These are phyloP conservation scores for Psettodes erumei DNA, from an alignment of 2,113 vertebrate genomes.

Conservation along the genomic window DNA sequence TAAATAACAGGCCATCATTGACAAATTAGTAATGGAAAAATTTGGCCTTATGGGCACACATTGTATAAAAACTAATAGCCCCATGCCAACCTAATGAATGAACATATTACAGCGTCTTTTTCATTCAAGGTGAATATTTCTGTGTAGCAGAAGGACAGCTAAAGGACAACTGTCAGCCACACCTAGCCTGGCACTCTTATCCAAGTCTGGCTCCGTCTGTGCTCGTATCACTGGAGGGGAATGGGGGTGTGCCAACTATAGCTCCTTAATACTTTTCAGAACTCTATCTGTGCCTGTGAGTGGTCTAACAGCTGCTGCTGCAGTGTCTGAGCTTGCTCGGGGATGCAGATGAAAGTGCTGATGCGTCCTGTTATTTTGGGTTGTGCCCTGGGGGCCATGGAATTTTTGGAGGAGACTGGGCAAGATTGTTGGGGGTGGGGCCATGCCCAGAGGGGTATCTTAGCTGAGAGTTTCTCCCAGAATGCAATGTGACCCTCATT, in stretches of 20 bases:
- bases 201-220: slow-evolving; percentile 71
- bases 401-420: slow-evolving; percentile 63
- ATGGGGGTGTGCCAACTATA: slow-evolving; percentile 65
- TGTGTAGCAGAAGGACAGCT: slow-evolving; percentile 65
- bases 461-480: slow-evolving; percentile 64
- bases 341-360: slow-evolving; percentile 81
- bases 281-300: slow-evolving; percentile 62
- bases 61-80: not conserved
- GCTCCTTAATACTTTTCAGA: slow-evolving; percentile 68
- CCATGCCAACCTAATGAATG: not conserved
- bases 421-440: slow-evolving; percentile 48
- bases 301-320: slow-evolving; percentile 76
- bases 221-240: slow-evolving; percentile 71
- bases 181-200: slow-evolving; percentile 74
- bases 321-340: slow-evolving; percentile 77
- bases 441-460: slow-evolving; percentile 57
- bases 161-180: slow-evolving; percentile 71
- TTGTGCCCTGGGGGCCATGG: slow-evolving; percentile 58
- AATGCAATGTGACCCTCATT: slow-evolving; percentile 71
- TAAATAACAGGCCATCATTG: not conserved
- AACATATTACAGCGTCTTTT: slow-evolving; percentile 6
- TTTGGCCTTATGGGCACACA: not conserved
- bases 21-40: not conserved
- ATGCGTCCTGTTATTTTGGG: slow-evolving; percentile 80
- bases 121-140: slow-evolving; percentile 4